Evolutionary conservation across 2,113 vertebrate species (phyloP), one percentile per base, ranked within the genome.

Genomic region (Athene cunicularia): DNA sequence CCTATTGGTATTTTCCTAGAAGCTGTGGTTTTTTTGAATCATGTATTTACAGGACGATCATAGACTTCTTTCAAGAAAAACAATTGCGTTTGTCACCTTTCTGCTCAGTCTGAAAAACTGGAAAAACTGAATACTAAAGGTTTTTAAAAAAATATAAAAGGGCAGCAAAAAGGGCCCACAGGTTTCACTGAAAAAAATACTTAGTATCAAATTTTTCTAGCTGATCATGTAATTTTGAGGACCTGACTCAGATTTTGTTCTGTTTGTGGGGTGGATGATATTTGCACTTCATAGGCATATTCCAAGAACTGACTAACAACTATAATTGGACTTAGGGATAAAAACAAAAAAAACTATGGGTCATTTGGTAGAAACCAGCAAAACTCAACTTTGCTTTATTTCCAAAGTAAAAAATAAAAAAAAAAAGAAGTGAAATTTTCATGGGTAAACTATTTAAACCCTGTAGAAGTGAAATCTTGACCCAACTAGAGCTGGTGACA

Each of bases 161-260:
- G 53, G 19, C 28, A 91, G 86, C 26, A 91, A 86, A 91, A 88
- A 82, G 35, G 37, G 41, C 12, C 41, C 72, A 52, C 49, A 58
- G 53, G 39, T 75, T 86, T 85, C 20, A 85, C 47, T 19, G 56
- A 62, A 80, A 92, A 72, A 86, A 20, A 0, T 19, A 55, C 47
- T 94, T 72, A 89, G 64, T 30, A 88, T 71, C 67, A 76, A 55
- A 45, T 88, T 74, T 96, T 95, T 97, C 55, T 82, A 90, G 95
- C 92, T 94, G 94, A 96, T 88, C 41, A 6, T 73, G 81, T 83
- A 86, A 90, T 75, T 96, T 71, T 59, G 79, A 95, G 79, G 85
- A 70, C 77, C 90, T 96, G 94, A 97, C 85, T 97, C 96, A 96
- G 93, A 50, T 94, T 93, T 74, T 76, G 47, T 77, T 82, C 91